Base-by-base conservation (phyloP, 2,888 invertebrate genomes). In the Cheilosia grossa region DNA sequence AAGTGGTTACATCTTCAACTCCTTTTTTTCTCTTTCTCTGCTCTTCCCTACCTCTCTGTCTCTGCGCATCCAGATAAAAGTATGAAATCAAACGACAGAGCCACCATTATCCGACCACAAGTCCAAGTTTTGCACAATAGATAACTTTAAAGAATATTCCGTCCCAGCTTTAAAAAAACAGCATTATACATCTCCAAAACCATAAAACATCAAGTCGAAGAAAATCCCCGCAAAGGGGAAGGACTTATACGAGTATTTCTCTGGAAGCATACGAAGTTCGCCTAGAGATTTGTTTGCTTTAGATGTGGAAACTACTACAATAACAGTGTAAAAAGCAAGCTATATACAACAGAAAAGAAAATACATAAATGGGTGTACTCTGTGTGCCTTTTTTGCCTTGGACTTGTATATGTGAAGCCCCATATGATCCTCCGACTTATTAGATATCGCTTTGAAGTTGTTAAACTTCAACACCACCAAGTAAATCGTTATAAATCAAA, bases 401-500 rank as follows among this genome's bases (percentile, higher is more conserved):
- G 49, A 4, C 21, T 37, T 53, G 24, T 5, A 42, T 40, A 27
- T 7, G 40, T 15, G 66, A 53, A 66, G 40, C 66, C 66, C 15
- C 9, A 66, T 53, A 66, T 40, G 51, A 51, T 64, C 66, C 19
- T 15, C 24, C 30, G 37, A 56, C 56, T 40, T 66, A 53, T 37
- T 17, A 51, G 21, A 53, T 66, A 49, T 64, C 49, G 47, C 42
- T 59, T 40, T 58, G 37, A 61, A 44, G 64, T 51, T 17, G 47
- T 64, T 21, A 51, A 1, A 37, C 17, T 66, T 66, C 27, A 42
- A n/a, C 24, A 44, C 9, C 21, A n/a, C 10, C 21, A 37, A 42
- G 30, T 47, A 9, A 47, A 70, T 37, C 49, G 58, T 27, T 61
- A 47, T 64, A 74, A 74, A 74, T 64, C 73, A 63, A 40, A 53